Evolutionary conservation across 2,888 invertebrate genomes (phyloP).

Genomic region (Amphipoea lucens): DNA sequence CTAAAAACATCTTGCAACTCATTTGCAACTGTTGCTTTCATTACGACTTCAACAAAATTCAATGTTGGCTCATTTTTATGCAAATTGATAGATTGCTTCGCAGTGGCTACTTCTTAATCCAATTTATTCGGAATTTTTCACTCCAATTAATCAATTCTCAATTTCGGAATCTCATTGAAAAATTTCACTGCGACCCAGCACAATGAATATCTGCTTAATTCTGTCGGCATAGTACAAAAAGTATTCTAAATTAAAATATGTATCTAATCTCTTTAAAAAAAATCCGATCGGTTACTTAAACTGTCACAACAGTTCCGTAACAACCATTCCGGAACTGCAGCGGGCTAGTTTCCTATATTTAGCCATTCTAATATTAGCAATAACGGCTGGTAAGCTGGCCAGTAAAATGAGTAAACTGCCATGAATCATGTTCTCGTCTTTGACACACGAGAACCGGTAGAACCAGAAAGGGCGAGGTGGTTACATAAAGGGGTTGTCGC

Average conservation of each 20-base stretch:
- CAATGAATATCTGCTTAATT: background rate
- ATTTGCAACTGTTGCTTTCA: constrained; percentile 5
- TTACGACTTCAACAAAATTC: constrained; percentile 9
- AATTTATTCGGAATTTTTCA: constrained; percentile 16
- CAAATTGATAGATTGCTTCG: constrained; percentile 24
- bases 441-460: constrained; percentile 32
- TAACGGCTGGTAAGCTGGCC: constrained; percentile 23
- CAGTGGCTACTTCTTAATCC: constrained; percentile 4
- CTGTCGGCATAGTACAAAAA: background rate
- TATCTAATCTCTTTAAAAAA: background rate
- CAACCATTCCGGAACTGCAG: constrained; percentile 25
- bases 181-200: background rate
- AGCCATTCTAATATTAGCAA: constrained; percentile 42
- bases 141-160: background rate
- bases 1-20: constrained; percentile 20
- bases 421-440: constrained; percentile 27
- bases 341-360: constrained; percentile 34
- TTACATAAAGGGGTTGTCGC: constrained; percentile 18
- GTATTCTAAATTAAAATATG: background rate
- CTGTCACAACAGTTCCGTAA: constrained; percentile 26
- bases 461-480: constrained; percentile 20
- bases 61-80: constrained; percentile 35
- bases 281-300: background rate
- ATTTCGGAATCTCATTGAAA: background rate
- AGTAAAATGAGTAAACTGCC: constrained; percentile 19